phyloP scores from a whole-genome alignment of 2,113 vertebrate species.

The Taxidea taxus region DNA sequence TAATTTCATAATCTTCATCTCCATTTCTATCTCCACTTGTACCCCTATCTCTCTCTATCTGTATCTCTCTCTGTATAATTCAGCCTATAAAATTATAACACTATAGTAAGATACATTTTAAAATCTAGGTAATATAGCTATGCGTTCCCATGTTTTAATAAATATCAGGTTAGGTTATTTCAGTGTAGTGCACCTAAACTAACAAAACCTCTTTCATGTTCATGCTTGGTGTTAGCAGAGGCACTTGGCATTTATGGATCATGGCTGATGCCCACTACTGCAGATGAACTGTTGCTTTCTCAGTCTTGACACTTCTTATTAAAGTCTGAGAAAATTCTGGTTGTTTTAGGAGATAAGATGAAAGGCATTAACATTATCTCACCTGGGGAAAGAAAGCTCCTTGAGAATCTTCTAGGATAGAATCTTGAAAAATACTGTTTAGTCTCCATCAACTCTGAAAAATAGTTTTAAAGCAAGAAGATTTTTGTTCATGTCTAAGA shows the following conservation, averaged over 20 bases:
- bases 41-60: neutral
- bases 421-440: neutral
- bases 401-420: neutral
- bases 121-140: neutral
- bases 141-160: constrained; percentile 6
- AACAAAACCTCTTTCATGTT: neutral
- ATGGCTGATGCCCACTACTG: neutral
- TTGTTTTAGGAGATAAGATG: neutral
- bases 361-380: constrained; percentile 30
- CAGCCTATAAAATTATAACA: neutral
- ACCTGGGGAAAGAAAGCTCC: neutral
- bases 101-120: neutral
- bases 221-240: neutral
- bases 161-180: constrained; percentile 20
- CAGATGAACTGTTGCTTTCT: neutral
- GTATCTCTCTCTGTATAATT: neutral
- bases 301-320: constrained; percentile 14
- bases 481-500: neutral
- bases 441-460: neutral
- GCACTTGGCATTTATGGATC: constrained; percentile 15
- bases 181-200: neutral
- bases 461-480: neutral
- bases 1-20: neutral
- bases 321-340: constrained; percentile 29
- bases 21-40: neutral